Conservation (phyloP, 2,797 vertebrate species). For the Pangasius mekongensis region DNA sequence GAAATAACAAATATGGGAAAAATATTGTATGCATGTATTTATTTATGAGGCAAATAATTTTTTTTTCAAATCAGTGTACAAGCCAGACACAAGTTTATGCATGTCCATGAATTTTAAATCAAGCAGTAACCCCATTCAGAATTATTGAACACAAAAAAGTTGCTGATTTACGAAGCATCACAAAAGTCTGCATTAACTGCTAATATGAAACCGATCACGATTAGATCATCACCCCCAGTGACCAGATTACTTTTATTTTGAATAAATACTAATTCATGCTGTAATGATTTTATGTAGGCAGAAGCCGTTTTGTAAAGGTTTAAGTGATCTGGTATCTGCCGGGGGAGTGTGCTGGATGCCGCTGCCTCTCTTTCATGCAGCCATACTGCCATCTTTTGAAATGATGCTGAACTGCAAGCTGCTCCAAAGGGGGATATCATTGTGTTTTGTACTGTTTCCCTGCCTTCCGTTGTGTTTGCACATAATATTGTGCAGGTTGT, state of each 20-base stretch:
- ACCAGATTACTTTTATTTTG: conserved; percentile 39
- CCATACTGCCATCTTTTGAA: conserved; percentile 94
- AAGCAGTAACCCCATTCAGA: conserved; percentile 16
- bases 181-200: conserved; percentile 20
- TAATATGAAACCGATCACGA: conserved; percentile 34
- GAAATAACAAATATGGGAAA: not conserved
- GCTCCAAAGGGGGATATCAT: not conserved
- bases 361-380: conserved; percentile 74
- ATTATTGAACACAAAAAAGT: conserved; percentile 18
- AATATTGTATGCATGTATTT: not conserved
- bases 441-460: conserved; percentile 37
- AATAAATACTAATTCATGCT: conserved; percentile 31
- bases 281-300: conserved; percentile 24
- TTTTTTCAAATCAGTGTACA: not conserved
- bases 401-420: conserved; percentile 68
- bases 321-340: conserved; percentile 22
- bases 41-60: not conserved
- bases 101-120: conserved; percentile 37
- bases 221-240: conserved; percentile 37
- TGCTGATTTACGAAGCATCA: conserved; percentile 12
- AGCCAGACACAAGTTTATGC: conserved; percentile 26
- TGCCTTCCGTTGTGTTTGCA: conserved; percentile 49
- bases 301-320: conserved; percentile 20
- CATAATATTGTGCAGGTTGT: conserved; percentile 60
- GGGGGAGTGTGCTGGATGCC: not conserved